Conservation (phyloP, 2,888 invertebrate genomes). For the Tachina grossa region DNA sequence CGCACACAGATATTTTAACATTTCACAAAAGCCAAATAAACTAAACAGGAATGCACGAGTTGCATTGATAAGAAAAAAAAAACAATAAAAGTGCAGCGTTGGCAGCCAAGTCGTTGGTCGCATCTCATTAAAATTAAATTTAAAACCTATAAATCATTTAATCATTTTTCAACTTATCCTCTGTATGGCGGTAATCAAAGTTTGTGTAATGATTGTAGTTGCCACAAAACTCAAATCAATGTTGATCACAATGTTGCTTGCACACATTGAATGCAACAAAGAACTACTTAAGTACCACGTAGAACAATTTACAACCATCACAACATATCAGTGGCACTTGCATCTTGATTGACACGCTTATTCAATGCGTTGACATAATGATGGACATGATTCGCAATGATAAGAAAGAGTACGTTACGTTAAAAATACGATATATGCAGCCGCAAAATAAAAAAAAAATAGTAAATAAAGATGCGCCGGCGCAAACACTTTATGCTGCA, state of each 20-base stretch:
- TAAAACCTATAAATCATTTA: slow-evolving; percentile 69
- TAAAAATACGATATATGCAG: slow-evolving; percentile 25
- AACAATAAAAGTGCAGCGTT: not conserved
- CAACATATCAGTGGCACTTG: slow-evolving; percentile 79
- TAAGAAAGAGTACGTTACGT: slow-evolving; percentile 34
- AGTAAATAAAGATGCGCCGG: slow-evolving; percentile 65
- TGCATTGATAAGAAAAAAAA: slow-evolving; percentile 30
- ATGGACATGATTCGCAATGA: slow-evolving; percentile 78
- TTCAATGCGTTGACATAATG: slow-evolving; percentile 83
- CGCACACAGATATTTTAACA: slow-evolving; percentile 40
- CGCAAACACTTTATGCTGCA: slow-evolving; percentile 57
- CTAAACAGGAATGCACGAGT: not conserved
- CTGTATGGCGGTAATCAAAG: slow-evolving; percentile 4
- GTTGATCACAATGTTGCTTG: not conserved
- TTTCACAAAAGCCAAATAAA: not conserved
- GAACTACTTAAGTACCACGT: slow-evolving; percentile 47
- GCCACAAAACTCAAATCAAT: slow-evolving; percentile 49
- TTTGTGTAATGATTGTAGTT: slow-evolving; percentile 8
- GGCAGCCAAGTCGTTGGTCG: slow-evolving; percentile 37
- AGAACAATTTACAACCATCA: slow-evolving; percentile 53
- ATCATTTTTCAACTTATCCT: slow-evolving; percentile 50
- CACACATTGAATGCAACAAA: slow-evolving; percentile 18
- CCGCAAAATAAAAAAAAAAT: slow-evolving; percentile 26
- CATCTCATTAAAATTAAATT: slow-evolving; percentile 72
- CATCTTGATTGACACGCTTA: slow-evolving; percentile 83